Conservation (phyloP, 2,888 invertebrate species). For the Heliothis peltigera region DNA sequence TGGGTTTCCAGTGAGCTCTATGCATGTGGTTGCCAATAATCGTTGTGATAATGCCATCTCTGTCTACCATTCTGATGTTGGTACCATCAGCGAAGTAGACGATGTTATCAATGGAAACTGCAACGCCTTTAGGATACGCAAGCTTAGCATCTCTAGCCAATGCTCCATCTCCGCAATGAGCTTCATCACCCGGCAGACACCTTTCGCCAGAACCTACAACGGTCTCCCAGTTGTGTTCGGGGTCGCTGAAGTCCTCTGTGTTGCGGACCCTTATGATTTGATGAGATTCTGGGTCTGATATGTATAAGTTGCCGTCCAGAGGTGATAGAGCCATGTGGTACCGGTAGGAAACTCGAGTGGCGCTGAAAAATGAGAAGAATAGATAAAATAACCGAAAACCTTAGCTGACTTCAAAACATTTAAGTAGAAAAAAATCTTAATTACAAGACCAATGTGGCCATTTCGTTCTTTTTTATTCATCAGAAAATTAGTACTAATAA, state of each 20-base stretch:
- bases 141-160: slow-evolving; percentile 97
- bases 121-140: slow-evolving; percentile 98
- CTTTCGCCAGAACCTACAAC: slow-evolving; percentile 98
- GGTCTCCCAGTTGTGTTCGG: slow-evolving; percentile 98
- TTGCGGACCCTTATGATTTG: slow-evolving; percentile 97
- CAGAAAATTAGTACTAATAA: too few relatives aligned
- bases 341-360: slow-evolving; percentile 97
- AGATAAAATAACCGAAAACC: too few relatives aligned
- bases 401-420: background rate
- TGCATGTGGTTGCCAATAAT: slow-evolving; percentile 98
- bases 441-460: too few relatives aligned
- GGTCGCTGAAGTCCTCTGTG: slow-evolving; percentile 94
- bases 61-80: slow-evolving; percentile 97
- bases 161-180: slow-evolving; percentile 98
- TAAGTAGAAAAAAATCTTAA: background rate
- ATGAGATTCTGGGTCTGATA: slow-evolving; percentile 98
- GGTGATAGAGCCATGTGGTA: slow-evolving; percentile 99
- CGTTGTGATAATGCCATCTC: slow-evolving; percentile 97
- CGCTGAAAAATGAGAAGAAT: slow-evolving; percentile 90
- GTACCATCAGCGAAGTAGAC: slow-evolving; percentile 99
- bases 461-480: too few relatives aligned
- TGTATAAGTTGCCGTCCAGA: slow-evolving; percentile 97
- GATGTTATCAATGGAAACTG: slow-evolving; percentile 97
- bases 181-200: slow-evolving; percentile 97
- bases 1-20: slow-evolving; percentile 97